Evolutionary conservation across 2,888 invertebrate genomes (phyloP).

Genomic region (Oligia fasciuncula): DNA sequence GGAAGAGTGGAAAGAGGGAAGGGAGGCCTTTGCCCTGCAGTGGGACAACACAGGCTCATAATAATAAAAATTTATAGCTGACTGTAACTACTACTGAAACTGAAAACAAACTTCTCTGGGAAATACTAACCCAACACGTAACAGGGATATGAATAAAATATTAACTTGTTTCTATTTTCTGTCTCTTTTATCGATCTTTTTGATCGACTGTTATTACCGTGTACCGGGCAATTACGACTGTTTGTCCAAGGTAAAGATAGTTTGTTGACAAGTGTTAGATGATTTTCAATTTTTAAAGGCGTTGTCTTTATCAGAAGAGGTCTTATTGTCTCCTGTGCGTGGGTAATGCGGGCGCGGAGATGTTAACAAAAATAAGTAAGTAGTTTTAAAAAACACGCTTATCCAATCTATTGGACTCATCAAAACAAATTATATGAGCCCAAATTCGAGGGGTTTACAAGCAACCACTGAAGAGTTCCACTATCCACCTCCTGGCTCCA

Average conservation of each 20-base stretch:
- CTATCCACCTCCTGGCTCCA: too few relatives aligned
- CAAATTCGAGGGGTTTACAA: too few relatives aligned
- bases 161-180: conserved; percentile 25
- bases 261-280: conserved; percentile 1
- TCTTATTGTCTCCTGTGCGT: not conserved
- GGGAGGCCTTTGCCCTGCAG: too few relatives aligned
- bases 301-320: not conserved
- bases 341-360: not conserved
- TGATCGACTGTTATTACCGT: not conserved
- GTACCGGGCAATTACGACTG: not conserved
- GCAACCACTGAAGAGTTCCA: too few relatives aligned
- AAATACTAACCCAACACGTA: not conserved
- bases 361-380: not conserved
- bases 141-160: conserved; percentile 33
- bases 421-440: too few relatives aligned
- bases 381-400: too few relatives aligned
- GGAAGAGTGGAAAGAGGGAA: too few relatives aligned
- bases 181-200: conserved; percentile 29
- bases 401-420: too few relatives aligned
- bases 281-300: not conserved
- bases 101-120: not conserved
- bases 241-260: conserved; percentile 2
- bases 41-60: too few relatives aligned
- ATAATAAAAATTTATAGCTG: not conserved
- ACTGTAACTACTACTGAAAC: not conserved